Base-by-base conservation (phyloP, 2,113 vertebrate species). In the Argyrosomus japonicus region DNA sequence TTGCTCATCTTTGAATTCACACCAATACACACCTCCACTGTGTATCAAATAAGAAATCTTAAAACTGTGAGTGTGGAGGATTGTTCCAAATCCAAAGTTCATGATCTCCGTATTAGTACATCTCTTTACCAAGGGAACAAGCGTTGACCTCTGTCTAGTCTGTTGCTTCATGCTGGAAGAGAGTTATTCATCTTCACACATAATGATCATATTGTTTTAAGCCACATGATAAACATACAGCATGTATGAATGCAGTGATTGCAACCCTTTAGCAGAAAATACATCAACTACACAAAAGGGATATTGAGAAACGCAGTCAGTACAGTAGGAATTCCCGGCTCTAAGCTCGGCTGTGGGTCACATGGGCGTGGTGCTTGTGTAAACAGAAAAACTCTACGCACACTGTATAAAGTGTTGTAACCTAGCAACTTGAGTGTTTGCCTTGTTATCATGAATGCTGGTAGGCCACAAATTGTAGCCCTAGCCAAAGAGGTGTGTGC, bases 351-450 rank as follows among this genome's bases (percentile, higher is more conserved):
- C 77, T 68, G n/a, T 50, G 77, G 70, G 53, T 87, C 73, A 89
- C 82, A 86, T 82, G 91, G 90, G 88, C 1, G 87, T 81, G 88
- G 84, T 51, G 56, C 68, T 81, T 82, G 29, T 85, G 54, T 81
- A 82, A 62, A 75, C 70, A 5, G 12, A 63, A 47, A n/a, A 75
- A 69, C 51, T 50, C 43, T 29, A n/a, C 5, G 4, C 12, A 45
- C 13, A 8, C 21, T 9, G 36, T 40, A 40, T 9, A 45, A 4
- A 54, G 45, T 13, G 23, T 2, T 1, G 79, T 91, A 85, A 64
- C 89, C 63, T 88, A 90, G 90, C 89, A 90, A 91, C 89, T 0
- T 51, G 14, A 57, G 53, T 94, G 85, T 93, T 93, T 91, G 25
- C 62, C 1, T 53, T 82, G 88, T 88, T 83, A 80, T 71, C 48